A percentile compares a stretch with the other conserved stretches of the same genome.
These are phyloP conservation scores for Pogonognathellus flavescens DNA, from an alignment of 1,140 invertebrate genomes.

Conservation along the genomic window DNA sequence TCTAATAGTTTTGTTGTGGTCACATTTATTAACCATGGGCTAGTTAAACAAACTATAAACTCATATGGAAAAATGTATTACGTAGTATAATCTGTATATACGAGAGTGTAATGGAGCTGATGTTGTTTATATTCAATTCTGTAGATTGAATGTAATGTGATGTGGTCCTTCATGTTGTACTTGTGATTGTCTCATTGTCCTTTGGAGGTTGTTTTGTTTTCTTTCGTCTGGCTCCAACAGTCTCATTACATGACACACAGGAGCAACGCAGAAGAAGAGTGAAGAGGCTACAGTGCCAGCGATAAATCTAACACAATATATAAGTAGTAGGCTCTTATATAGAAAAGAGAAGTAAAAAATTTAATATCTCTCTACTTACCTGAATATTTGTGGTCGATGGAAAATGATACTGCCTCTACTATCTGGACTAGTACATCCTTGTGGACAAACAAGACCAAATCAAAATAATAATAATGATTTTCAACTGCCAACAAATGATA, in stretches of 20 bases:
- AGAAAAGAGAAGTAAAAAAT: not conserved
- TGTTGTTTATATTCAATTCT: not conserved
- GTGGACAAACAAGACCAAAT: slow-evolving; percentile 51
- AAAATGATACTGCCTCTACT: slow-evolving; percentile 10
- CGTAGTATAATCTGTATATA: not conserved
- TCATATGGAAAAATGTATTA: not conserved
- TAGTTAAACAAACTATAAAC: not conserved
- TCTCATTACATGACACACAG: slow-evolving; percentile 20
- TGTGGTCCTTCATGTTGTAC: slow-evolving; percentile 24
- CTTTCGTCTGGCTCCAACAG: slow-evolving; percentile 17
- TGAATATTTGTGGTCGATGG: slow-evolving; percentile 51
- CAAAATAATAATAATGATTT: slow-evolving; percentile 51
- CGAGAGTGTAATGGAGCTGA: not conserved
- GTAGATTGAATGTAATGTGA: not conserved
- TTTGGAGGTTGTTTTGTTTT: slow-evolving; percentile 4
- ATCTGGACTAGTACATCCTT: not conserved
- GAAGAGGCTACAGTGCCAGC: not conserved
- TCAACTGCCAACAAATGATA: slow-evolving; percentile 40
- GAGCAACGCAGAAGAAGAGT: not conserved
- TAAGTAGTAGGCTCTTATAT: no score
- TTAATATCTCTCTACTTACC: slow-evolving; percentile 17
- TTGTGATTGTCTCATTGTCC: not conserved
- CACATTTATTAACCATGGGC: not conserved
- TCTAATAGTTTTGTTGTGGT: not conserved
- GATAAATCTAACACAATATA: no score